These are phyloP conservation scores for Callorhinus ursinus DNA, from an alignment of 2,113 vertebrate genomes.

Conservation along the genomic window DNA sequence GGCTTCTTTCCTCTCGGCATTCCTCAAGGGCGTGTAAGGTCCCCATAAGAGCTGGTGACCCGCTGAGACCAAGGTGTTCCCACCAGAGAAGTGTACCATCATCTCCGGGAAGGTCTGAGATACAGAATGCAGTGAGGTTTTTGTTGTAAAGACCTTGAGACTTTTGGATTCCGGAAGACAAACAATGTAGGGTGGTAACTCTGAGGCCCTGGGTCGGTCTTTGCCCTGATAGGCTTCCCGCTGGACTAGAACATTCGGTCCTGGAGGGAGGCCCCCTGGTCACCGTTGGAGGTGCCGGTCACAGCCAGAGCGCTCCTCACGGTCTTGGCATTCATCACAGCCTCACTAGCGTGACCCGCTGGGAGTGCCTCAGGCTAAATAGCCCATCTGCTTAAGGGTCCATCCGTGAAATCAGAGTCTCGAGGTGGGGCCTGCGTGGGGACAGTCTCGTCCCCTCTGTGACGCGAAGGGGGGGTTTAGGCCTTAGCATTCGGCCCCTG, in stretches of 20 bases:
- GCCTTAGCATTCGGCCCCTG: accelerated
- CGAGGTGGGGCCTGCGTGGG: too few species aligned
- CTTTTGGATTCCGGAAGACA: background rate
- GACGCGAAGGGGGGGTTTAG: accelerated
- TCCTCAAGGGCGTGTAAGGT: constrained; percentile 22
- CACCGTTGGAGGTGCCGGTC: accelerated
- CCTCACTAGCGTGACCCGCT: background rate
- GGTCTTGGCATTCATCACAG: accelerated
- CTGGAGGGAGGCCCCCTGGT: background rate
- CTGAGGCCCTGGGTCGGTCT: background rate
- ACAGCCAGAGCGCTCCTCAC: accelerated
- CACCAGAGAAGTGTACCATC: accelerated
- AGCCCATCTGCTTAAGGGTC: background rate
- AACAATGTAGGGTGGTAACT: accelerated
- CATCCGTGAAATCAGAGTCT: accelerated
- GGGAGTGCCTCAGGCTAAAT: too few species aligned
- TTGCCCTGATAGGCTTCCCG: accelerated
- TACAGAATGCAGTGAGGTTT: accelerated
- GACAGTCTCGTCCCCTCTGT: accelerated
- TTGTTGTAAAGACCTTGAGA: too few species aligned
- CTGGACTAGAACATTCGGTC: background rate
- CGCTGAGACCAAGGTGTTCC: too few species aligned
- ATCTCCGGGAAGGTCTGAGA: background rate
- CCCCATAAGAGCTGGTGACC: accelerated
- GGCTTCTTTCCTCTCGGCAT: background rate